These are phyloP conservation scores for Antechinus flavipes DNA, from an alignment of 2,113 vertebrate species.

Conservation along the genomic window DNA sequence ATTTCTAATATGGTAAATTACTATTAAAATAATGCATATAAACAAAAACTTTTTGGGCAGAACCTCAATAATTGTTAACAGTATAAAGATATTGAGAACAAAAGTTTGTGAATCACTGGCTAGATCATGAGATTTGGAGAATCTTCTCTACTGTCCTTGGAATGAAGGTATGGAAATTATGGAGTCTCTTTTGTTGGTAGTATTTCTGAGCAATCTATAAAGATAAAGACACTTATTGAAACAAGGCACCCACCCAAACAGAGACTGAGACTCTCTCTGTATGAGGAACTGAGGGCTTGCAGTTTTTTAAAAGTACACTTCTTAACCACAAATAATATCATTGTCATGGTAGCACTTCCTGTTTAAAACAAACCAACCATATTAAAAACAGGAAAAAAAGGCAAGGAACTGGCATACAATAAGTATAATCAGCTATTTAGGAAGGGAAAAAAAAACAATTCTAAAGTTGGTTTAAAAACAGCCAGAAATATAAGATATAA, in stretches of 20 bases:
- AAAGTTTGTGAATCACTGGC: background rate
- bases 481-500: background rate
- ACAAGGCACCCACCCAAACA: background rate
- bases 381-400: slow-evolving; percentile 45
- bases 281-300: background rate
- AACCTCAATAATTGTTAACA: too few relatives aligned
- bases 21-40: too few relatives aligned
- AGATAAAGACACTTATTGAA: background rate
- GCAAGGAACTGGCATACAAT: background rate
- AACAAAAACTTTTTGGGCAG: too few relatives aligned
- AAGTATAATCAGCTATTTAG: background rate
- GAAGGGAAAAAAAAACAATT: background rate
- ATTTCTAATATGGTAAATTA: too few relatives aligned
- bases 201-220: background rate
- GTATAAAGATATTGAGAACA: too few relatives aligned
- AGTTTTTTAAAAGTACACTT: slow-evolving; percentile 23
- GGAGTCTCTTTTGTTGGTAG: background rate
- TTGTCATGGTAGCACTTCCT: slow-evolving; percentile 61
- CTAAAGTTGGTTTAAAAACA: background rate
- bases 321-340: slow-evolving; percentile 56
- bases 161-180: background rate
- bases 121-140: background rate
- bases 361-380: slow-evolving; percentile 53
- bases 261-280: background rate
- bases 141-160: background rate